Base-by-base conservation (phyloP, 2,888 invertebrate genomes). In the Cenopis cana region DNA sequence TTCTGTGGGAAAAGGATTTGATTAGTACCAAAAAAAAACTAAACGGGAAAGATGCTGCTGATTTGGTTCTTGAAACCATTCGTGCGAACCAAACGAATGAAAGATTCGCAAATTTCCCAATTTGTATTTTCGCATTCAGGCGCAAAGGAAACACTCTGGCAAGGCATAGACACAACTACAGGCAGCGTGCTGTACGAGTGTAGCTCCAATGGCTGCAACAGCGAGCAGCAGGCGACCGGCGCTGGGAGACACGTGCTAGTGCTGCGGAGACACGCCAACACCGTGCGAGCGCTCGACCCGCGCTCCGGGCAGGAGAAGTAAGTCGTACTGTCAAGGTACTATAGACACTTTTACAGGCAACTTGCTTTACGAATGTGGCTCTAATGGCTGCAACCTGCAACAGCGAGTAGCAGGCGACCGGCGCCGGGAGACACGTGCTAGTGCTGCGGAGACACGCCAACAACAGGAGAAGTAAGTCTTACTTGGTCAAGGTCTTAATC, bases 251-350 rank as follows among this genome's bases (percentile, higher is more conserved):
- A 90, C 57, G 94, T 98, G 33, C 89, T 99, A 49, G 95, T 99
- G 17, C 89, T 99, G 66, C 95, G 97, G 76, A 94, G 98, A 41
- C 96, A 95, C 78, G 97, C 98, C 3, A 97, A 97, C 87, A 98
- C 97, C 9, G 97, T 99, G 14, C 94, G 99, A 65, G 99, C 99
- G 4, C 95, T 98, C 4, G 98, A 99, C 83, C 97, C 98, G 0
- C 94, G 96, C 65, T 95, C 96, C 11, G 99, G 99, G 2, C 87
- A 91, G 56, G 99, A 99, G 93, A 97, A 96, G 97, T 97, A 78
- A 85, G 89, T 81, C 17, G 2, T 6, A 6, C 33, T 14, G 4
- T 41, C 41, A 41, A 6, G 33, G 24, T 24, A 24, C 38, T 4
- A 12, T 41, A 41, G 41, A 97, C 86, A 94, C 78, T 92, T 97